phyloP scores from a whole-genome alignment of 2,113 vertebrate genomes.

The Falco punctatus region DNA sequence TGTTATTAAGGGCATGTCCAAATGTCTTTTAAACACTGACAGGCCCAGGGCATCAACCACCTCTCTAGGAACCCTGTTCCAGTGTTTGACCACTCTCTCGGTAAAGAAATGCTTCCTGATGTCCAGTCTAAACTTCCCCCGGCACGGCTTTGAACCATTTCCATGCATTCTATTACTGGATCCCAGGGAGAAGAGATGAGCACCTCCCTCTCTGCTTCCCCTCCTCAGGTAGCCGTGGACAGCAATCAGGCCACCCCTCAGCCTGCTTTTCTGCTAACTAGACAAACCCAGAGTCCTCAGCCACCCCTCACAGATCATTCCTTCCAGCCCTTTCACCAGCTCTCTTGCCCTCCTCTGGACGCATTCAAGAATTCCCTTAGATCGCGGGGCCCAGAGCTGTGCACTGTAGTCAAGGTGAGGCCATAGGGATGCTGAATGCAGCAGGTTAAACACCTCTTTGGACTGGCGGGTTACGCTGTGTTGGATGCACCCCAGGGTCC shows the following conservation, averaged over 20 bases:
- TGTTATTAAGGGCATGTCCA: background rate
- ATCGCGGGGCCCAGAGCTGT: background rate
- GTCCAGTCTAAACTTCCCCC: background rate
- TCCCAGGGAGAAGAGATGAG: background rate
- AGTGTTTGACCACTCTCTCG: fast-evolving
- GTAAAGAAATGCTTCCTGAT: background rate
- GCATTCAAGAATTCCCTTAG: background rate
- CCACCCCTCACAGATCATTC: background rate
- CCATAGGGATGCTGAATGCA: background rate
- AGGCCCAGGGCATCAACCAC: too few relatives aligned
- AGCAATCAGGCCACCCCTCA: background rate
- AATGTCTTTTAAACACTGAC: background rate
- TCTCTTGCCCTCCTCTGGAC: background rate
- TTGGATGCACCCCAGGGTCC: fast-evolving
- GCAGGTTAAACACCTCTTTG: background rate
- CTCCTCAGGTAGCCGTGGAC: background rate
- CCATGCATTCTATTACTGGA: fast-evolving
- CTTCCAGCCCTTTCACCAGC: background rate
- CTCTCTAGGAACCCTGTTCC: background rate
- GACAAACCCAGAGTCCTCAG: background rate
- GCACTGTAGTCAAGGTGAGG: background rate
- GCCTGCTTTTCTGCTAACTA: background rate
- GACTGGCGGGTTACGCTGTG: background rate
- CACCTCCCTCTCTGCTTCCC: background rate
- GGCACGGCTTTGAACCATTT: background rate